phyloP scores from a whole-genome alignment of 2,113 vertebrate species.

The Sapajus apella region DNA sequence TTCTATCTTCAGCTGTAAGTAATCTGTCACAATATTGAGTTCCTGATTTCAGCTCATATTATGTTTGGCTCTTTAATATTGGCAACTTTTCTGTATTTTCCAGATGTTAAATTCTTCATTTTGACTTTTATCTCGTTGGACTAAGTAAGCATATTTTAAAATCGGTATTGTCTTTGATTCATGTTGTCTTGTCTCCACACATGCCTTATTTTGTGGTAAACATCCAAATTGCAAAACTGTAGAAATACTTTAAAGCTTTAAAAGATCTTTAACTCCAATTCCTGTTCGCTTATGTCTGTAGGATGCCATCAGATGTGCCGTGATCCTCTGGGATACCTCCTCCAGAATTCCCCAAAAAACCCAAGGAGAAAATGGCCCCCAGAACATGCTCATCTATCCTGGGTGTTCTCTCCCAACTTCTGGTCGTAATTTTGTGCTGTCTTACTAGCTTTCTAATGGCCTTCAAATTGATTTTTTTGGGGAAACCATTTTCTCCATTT shows the following conservation, averaged over 20 bases:
- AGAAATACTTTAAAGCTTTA: neutral
- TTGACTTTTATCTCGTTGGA: neutral
- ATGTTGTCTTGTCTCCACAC: neutral
- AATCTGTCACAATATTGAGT: neutral
- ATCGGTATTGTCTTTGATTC: neutral
- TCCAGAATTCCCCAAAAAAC: neutral
- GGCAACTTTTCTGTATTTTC: neutral
- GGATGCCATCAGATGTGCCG: neutral
- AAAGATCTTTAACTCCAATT: neutral
- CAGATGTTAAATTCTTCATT: neutral
- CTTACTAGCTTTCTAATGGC: neutral
- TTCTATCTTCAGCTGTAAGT: neutral
- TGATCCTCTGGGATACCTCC: neutral
- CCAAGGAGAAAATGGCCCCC: neutral
- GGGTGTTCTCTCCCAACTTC: neutral
- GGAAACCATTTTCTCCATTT: neutral
- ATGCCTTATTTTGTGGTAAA: neutral
- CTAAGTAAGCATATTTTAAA: neutral
- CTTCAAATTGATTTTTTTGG: neutral
- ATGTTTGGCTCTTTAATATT: neutral
- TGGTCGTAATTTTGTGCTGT: neutral
- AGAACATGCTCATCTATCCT: neutral
- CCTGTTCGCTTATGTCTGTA: neutral
- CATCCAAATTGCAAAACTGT: neutral
- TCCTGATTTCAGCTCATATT: neutral